phyloP scores from a whole-genome alignment of 2,888 invertebrate species.

The Stenichneumon culpator region DNA sequence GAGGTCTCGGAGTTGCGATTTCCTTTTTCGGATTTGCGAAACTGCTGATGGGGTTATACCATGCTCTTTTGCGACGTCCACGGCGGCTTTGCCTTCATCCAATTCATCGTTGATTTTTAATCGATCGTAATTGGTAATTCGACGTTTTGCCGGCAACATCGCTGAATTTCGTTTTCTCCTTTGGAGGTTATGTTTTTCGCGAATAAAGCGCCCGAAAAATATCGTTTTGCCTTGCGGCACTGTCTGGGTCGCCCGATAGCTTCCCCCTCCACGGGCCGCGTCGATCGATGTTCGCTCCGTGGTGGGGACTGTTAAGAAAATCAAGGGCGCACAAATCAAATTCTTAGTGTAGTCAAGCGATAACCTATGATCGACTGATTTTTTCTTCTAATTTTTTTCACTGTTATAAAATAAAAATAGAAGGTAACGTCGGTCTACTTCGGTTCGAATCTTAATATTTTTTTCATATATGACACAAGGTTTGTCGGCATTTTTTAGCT shows the following conservation, averaged over 20 bases:
- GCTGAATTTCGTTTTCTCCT: background rate
- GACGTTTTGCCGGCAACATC: slow-evolving; percentile 7
- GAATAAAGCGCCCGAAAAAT: background rate
- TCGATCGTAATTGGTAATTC: slow-evolving; percentile 1
- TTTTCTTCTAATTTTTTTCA: no score
- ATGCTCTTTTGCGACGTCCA: background rate
- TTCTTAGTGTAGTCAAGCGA: no score
- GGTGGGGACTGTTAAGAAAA: background rate
- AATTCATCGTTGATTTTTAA: slow-evolving; percentile 13
- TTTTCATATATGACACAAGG: no score
- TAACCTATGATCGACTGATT: no score
- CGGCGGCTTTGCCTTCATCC: background rate
- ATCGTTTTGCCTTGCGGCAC: background rate
- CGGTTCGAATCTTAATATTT: no score
- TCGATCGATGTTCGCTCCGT: background rate
- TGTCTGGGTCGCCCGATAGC: background rate
- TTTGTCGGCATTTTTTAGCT: no score
- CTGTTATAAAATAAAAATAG: no score
- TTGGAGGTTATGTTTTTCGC: background rate
- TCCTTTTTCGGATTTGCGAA: background rate
- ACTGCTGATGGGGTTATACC: background rate
- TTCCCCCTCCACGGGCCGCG: background rate
- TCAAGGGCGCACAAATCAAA: background rate
- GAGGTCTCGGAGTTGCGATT: background rate
- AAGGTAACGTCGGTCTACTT: no score